A percentile compares a stretch with the other conserved stretches of the same genome.
phyloP scores from a whole-genome alignment of 2,113 vertebrate genomes.

The Phyllostomus discolor region DNA sequence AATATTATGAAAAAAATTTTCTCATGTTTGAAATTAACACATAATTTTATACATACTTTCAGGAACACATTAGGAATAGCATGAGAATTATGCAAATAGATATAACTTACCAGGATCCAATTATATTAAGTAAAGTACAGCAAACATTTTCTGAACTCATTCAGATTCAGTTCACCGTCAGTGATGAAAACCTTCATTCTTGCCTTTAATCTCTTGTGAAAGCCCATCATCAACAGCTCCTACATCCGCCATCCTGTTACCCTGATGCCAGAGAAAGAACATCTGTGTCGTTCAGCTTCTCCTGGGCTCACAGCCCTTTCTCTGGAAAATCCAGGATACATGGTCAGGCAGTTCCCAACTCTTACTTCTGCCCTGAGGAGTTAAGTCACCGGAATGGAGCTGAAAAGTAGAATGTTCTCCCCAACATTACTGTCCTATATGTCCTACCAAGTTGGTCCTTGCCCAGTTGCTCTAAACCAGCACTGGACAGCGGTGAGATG shows the following conservation, averaged over 20 bases:
- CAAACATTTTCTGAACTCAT: not conserved
- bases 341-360: not conserved
- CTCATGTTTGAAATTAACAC: not conserved
- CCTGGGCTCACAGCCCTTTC: not conserved
- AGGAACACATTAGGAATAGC: not conserved
- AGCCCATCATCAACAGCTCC: not conserved
- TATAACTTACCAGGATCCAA: not conserved
- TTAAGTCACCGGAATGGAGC: not conserved
- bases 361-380: not conserved
- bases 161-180: not conserved
- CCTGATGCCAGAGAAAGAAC: not conserved
- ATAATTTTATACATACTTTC: conserved; percentile 7
- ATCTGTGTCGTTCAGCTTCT: not conserved
- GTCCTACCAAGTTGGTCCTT: not conserved
- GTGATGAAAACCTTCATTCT: not conserved
- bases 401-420: not conserved
- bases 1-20: conserved; percentile 18
- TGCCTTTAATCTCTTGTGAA: not conserved
- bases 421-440: not conserved
- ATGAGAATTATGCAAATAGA: not conserved
- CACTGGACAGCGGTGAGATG: not conserved
- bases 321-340: not conserved
- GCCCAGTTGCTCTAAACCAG: not conserved
- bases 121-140: not conserved
- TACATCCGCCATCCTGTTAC: not conserved